phyloP scores from a whole-genome alignment of 2,797 vertebrate genomes.

The Enteromius thamalakanensis region DNA sequence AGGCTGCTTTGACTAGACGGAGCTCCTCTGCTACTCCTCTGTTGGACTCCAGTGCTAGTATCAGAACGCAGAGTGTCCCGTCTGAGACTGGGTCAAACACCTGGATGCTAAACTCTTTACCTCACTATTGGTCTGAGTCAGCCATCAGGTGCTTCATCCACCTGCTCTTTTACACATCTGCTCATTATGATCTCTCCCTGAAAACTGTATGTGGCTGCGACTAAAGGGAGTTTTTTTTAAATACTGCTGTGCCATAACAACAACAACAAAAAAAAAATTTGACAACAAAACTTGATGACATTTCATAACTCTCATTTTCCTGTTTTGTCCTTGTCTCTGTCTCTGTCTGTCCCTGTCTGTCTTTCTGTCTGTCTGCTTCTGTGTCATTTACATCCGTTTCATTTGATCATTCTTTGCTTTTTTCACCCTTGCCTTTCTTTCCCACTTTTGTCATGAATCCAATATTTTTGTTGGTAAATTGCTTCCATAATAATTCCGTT shows the following conservation, averaged over 20 bases:
- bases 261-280: slow-evolving; percentile 31
- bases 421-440: slow-evolving; percentile 57
- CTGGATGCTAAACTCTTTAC: slow-evolving; percentile 65
- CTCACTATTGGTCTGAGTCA: slow-evolving; percentile 59
- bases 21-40: slow-evolving; percentile 59
- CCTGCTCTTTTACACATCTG: slow-evolving; percentile 54
- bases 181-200: slow-evolving; percentile 54
- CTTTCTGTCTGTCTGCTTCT: slow-evolving; percentile 64
- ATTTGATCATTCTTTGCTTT: slow-evolving; percentile 43
- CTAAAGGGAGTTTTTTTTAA: slow-evolving; percentile 58
- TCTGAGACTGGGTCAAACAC: slow-evolving; percentile 69
- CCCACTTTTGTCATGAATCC: slow-evolving; percentile 26
- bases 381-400: slow-evolving; percentile 49
- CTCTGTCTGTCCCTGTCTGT: slow-evolving; percentile 67
- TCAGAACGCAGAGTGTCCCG: slow-evolving; percentile 56
- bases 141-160: slow-evolving; percentile 75
- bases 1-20: slow-evolving; percentile 57
- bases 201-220: slow-evolving; percentile 54
- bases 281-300: slow-evolving; percentile 68
- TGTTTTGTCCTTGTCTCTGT: slow-evolving; percentile 81
- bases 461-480: not conserved
- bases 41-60: slow-evolving; percentile 63
- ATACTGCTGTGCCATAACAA: slow-evolving; percentile 67
- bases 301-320: slow-evolving; percentile 81
- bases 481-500: slow-evolving; percentile 13